phyloP scores from a whole-genome alignment of 53 echinoderm and acorn worm species.

The Echinometra lucunter region DNA sequence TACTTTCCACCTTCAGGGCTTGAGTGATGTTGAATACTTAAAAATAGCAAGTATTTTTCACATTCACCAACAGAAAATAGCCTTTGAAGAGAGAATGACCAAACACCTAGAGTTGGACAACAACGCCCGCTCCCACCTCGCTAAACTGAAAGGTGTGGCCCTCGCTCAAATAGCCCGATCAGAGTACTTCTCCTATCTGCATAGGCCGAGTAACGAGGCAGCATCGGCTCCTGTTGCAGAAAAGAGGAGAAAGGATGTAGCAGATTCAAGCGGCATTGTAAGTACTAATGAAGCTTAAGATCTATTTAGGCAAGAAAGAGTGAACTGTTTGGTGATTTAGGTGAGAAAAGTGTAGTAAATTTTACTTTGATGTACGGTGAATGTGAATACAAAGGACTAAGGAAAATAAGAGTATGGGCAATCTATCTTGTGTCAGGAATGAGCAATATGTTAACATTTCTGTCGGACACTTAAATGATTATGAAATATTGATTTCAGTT shows the following conservation, averaged over 20 bases:
- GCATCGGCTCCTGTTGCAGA: constrained; percentile 27
- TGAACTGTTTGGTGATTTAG: too few relatives aligned
- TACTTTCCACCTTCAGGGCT: too few relatives aligned
- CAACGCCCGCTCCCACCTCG: constrained; percentile 60
- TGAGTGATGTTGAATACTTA: too few relatives aligned
- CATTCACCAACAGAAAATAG: constrained; percentile 29
- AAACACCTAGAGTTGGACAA: constrained; percentile 38
- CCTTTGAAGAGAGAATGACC: constrained; percentile 27
- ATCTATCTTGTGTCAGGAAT: too few relatives aligned
- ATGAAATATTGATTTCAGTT: not conserved
- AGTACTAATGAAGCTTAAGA: constrained; percentile 7
- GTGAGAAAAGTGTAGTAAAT: too few relatives aligned
- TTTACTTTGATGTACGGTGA: too few relatives aligned
- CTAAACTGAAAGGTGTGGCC: constrained; percentile 70
- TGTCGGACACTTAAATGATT: too few relatives aligned
- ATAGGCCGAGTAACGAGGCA: not conserved
- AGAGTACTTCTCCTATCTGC: not conserved
- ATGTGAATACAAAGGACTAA: too few relatives aligned
- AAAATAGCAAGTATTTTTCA: constrained; percentile 64
- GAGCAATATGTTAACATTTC: too few relatives aligned
- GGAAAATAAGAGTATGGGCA: too few relatives aligned
- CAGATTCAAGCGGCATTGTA: not conserved
- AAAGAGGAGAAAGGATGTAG: constrained; percentile 62
- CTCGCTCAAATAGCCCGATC: constrained; percentile 69
- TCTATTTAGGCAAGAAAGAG: too few relatives aligned